Evolutionary conservation across 2,113 vertebrate species (phyloP).

Genomic region (Probosciger aterrimus): DNA sequence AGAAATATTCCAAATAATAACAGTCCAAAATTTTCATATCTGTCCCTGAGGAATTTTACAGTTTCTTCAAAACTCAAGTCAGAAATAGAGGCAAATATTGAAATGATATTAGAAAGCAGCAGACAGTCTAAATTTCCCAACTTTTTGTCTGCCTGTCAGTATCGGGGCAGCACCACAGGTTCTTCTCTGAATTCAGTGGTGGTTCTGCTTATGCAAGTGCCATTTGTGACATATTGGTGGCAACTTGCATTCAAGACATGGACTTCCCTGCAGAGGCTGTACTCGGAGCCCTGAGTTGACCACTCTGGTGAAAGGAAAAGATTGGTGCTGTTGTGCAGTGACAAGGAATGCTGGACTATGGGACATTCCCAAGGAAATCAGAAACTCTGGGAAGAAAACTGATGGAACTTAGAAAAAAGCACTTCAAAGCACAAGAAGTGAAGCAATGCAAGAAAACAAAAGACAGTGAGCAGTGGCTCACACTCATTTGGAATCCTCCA

Average conservation of each 20-base stretch:
- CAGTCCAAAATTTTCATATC: background rate
- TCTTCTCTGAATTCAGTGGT: background rate
- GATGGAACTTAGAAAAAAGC: fast-evolving
- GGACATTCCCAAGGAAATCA: background rate
- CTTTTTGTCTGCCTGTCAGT: background rate
- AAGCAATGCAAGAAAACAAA: background rate
- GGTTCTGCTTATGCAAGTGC: background rate
- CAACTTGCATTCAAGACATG: background rate
- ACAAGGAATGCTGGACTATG: background rate
- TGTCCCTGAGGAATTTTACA: background rate
- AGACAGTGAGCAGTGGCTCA: background rate
- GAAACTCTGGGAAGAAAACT: background rate
- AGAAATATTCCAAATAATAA: background rate
- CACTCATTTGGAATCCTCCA: background rate
- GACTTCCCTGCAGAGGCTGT: background rate
- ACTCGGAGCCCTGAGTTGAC: background rate
- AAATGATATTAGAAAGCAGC: background rate
- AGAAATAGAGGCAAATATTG: background rate
- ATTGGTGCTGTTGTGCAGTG: background rate
- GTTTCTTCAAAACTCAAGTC: background rate
- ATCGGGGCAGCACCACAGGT: background rate
- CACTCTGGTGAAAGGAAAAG: background rate
- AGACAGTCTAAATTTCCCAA: background rate
- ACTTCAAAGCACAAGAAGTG: fast-evolving
- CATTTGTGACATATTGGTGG: background rate